Percentiles rank a stretch among this genome's conserved stretches.
These are phyloP conservation scores for Tupaia tana DNA, from an alignment of 2,113 vertebrate species.

Conservation along the genomic window DNA sequence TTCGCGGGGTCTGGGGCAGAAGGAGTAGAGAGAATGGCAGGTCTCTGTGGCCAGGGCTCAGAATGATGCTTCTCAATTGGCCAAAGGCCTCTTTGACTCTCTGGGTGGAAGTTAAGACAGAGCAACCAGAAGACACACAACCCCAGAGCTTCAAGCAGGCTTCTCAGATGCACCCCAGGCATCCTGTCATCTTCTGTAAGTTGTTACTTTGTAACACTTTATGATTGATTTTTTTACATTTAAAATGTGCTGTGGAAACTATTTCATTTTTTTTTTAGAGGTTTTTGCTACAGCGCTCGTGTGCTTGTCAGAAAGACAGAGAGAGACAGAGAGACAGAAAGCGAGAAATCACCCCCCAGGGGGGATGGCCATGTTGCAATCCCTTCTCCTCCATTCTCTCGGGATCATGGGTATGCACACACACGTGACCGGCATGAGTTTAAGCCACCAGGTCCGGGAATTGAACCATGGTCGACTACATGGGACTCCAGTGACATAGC, in stretches of 20 bases:
- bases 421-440: no score
- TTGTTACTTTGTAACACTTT: neutral
- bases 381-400: no score
- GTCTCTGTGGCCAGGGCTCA: neutral
- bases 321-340: no score
- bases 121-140: neutral
- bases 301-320: no score
- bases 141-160: neutral
- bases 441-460: no score
- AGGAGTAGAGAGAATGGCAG: neutral
- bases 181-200: neutral
- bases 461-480: no score
- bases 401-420: no score
- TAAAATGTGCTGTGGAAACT: neutral
- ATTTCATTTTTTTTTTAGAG: neutral
- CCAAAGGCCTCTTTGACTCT: neutral
- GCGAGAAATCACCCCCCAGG: no score
- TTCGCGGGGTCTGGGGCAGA: neutral
- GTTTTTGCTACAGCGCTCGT: no score
- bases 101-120: neutral
- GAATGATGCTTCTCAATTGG: neutral
- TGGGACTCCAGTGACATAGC: no score
- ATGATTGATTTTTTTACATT: neutral
- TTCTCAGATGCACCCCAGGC: neutral
- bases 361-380: no score